Base-by-base conservation (phyloP, 35 echinoderm and acorn worm genomes). In the Lytechinus variegatus region DNA sequence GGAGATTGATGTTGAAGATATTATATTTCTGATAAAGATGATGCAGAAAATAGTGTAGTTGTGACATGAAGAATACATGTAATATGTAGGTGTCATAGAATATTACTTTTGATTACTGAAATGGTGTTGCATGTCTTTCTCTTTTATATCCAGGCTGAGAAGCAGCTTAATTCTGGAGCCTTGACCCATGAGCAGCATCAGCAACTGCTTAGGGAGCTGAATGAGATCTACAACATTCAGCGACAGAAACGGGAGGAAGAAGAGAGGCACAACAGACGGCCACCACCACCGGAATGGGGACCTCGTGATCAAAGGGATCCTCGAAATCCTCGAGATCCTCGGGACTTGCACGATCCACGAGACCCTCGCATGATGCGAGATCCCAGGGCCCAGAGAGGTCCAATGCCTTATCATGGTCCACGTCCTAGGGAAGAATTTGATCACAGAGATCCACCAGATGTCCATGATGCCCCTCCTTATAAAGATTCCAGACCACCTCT, bases 131-230 rank as follows among this genome's bases (percentile, higher is more conserved):
- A 44, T 60, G 5, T 71, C 5, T 91, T 44, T 86, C 19, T 87
- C 94, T 88, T 54, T 87, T 12, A 4, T n/a, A 55, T 95, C 21
- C 95, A 99, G 98, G 97, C 97, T 33, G 97, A 97, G 44, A 97
- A 96, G 87, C 97, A 97, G 88, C 95, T 99, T 27, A 87, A 97
- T 95, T 97, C 97, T 89, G 98, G 98, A 27, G 94, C 96, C 44
- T 58, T 99, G 79, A 97, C 57, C 53, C 98, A 97, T 86, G 95
- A 97, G 27, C 94, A 99, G 56, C 98, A 99, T 56, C 96, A 99
- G 86, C 91, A 97, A 13, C 98, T 99, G 87, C 94, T 99, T 5
- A 56, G 94, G 10, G 56, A 99, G 87, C 96, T 99, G 19, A 94
- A 92, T 94, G 97, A 99, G 16, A 57, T 99, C 6, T 97, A 99